Conservation (phyloP, 2,113 vertebrate species). For the Tonatia bakeri region DNA sequence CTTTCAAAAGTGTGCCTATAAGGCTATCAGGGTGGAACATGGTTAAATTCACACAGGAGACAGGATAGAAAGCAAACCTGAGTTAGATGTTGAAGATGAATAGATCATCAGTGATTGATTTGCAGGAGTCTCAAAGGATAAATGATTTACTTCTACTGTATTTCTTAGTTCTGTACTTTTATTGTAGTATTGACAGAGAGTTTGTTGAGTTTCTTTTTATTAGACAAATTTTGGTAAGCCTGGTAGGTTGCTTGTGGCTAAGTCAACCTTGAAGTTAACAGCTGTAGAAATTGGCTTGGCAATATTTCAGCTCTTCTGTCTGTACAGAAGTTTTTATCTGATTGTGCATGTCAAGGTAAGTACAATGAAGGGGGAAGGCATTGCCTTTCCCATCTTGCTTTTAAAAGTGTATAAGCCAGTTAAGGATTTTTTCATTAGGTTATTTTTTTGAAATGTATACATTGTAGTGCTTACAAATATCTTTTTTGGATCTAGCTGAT, state of each 20-base stretch:
- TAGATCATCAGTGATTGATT: not conserved
- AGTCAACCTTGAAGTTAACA: not conserved
- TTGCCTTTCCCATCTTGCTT: not conserved
- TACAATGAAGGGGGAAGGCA: not conserved
- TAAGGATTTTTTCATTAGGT: not conserved
- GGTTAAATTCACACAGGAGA: not conserved
- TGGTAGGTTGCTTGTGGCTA: not conserved
- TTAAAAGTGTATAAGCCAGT: not conserved
- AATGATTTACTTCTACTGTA: not conserved
- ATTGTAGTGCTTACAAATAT: not conserved
- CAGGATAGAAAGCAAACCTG: not conserved
- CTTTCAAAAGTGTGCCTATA: no score
- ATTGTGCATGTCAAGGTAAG: not conserved
- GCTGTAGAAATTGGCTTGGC: not conserved
- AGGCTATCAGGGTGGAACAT: no score
- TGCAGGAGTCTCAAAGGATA: not conserved
- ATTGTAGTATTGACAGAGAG: not conserved
- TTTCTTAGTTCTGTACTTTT: not conserved
- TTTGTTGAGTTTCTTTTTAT: not conserved
- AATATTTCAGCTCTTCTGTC: not conserved
- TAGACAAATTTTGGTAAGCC: not conserved
- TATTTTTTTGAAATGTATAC: not conserved
- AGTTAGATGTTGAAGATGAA: not conserved
- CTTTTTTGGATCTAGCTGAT: not conserved
- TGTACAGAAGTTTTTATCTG: not conserved